phyloP scores from a whole-genome alignment of 1,140 invertebrate genomes.

The Homalodisca vitripennis region DNA sequence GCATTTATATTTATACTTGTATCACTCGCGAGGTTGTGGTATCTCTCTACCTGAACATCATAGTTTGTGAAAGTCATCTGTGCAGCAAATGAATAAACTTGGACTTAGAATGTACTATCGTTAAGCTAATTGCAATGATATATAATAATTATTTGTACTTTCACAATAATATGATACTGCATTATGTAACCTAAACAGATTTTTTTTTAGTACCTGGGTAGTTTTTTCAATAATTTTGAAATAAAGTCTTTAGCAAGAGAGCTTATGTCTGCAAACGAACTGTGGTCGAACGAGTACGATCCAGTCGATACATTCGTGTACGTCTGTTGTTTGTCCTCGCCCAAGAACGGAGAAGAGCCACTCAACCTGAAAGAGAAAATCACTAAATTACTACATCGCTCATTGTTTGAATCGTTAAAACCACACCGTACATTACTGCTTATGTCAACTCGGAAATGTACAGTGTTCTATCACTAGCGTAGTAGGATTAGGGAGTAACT shows the following conservation, averaged over 20 bases:
- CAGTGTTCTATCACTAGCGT: too few species aligned
- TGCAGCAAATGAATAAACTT: too few species aligned
- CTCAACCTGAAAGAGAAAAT: conserved; percentile 62
- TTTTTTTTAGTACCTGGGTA: conserved; percentile 67
- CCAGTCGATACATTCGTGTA: conserved; percentile 72
- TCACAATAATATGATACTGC: conserved; percentile 4
- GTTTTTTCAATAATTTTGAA: conserved; percentile 59
- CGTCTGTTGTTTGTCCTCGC: conserved; percentile 73
- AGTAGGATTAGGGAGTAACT: too few species aligned
- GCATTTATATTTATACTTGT: too few species aligned
- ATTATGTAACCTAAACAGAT: not conserved
- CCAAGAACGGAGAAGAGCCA: conserved; percentile 76
- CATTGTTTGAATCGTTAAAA: too few species aligned
- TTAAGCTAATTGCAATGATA: too few species aligned
- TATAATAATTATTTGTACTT: not conserved
- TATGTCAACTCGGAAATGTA: too few species aligned
- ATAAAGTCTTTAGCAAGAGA: conserved; percentile 68
- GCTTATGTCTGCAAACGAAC: conserved; percentile 66
- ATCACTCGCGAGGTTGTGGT: too few species aligned
- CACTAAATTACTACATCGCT: not conserved
- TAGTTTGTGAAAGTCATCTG: not conserved
- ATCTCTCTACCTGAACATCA: too few species aligned
- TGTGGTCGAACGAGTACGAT: conserved; percentile 70
- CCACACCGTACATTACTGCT: too few species aligned
- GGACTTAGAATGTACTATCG: too few species aligned